Base-by-base conservation (phyloP, 2,113 vertebrate genomes). In the Myocastor coypus region DNA sequence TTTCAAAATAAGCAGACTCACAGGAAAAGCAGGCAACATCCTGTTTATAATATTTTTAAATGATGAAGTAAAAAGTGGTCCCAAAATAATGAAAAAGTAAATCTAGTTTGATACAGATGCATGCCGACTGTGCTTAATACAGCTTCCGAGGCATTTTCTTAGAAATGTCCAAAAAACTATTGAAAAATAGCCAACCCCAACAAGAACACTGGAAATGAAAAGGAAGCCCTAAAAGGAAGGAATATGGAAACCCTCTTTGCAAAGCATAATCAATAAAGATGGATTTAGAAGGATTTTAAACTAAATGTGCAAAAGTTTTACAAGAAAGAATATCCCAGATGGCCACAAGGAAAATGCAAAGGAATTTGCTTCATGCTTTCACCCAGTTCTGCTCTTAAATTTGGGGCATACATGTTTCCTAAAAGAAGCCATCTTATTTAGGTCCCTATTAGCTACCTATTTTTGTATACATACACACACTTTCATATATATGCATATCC, bases 261-360 rank as follows among this genome's bases (percentile, higher is more conserved):
- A 81, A 9, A 80, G 16, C 13, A 66, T 57, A 83, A 69, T 46
- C 37, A 75, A 22, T 75, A 32, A 92, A 83, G 42, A 94, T 80
- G 24, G 10, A 80, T n/a, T 77, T 34, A 95, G 55, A 71, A 83
- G 8, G 64, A 40, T 85, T 89, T 94, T 64, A 82, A 82, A 84
- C 0, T 84, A 82, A 0, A 46, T 1, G 57, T 30, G 13, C 1
- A 87, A 9, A 26, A 28, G 4, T 69, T 32, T 55, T 57, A 37
- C 93, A 6, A 93, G 19, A 12, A 20, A 73, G 3, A 92, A 87
- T 55, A 78, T 9, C 22, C 28, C 32, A 50, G 3, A n/a, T 90
- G 24, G 7, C 4, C 22, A 37, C 1, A 69, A 88, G n/a, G 64
- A 50, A 8, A 16, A 32, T 2, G 30, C 59, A 73, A 81, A 77